Base-by-base conservation (phyloP, 2,113 vertebrate genomes). In the Eira barbara region DNA sequence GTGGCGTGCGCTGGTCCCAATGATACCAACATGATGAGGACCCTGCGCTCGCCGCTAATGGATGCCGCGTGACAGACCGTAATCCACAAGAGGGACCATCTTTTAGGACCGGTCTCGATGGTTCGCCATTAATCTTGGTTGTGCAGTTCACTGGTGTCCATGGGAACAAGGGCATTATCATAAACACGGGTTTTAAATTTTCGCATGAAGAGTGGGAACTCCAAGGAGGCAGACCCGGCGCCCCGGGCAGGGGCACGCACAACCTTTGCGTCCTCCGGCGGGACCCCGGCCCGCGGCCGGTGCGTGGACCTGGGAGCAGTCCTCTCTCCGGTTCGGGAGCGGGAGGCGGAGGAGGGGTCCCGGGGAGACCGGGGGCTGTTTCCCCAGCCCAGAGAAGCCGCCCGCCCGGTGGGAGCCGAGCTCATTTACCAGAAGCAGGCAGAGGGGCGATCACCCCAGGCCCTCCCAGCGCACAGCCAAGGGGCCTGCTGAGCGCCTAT, bases 81-180 rank as follows among this genome's bases (percentile, higher is more conserved):
- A 98, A 98, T 98, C 98, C 98, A 96, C 98, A 96, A 98, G 98
- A 98, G 99, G 98, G 96, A 97, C 98, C 98, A 93, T 98, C 98
- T 98, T 98, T 98, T 98, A 99, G 99, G 98, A 97, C 98, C 93
- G 15, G 98, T 98, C 99, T 99, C 98, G 83, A 96, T 83, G 98
- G 98, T 93, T 95, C 98, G 97, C 98, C 98, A 98, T 99, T 98
- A 98, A 99, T 99, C 98, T 99, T 98, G 98, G 98, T 98, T 97
- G 98, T 97, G 98, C 98, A 87, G 97, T 3, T 10, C 98, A 71
- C 97, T 96, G 98, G 98, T 98, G 99, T 98, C 98, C 98, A 98
- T 98, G 98, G 98, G 99, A 99, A 99, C 98, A 97, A 98, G 98
- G 97, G 96, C 98, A 98, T 98, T 98, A 98, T 97, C 98, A 98